Conservation (phyloP, 2,888 invertebrate genomes). For the Aromia moschata region DNA sequence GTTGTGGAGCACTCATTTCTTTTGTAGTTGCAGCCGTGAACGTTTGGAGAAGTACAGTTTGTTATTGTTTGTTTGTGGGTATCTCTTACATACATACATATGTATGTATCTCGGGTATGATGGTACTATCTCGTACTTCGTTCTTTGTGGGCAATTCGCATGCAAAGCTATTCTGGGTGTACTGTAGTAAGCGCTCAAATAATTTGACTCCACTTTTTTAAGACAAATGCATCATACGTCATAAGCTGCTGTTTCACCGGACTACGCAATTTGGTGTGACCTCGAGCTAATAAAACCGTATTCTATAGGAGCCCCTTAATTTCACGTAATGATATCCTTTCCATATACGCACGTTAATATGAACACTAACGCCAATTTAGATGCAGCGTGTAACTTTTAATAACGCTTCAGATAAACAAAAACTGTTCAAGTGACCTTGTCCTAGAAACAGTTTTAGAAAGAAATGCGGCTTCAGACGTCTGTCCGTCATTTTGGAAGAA, state of each 20-base stretch:
- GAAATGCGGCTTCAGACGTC: not conserved
- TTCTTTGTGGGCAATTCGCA: not conserved
- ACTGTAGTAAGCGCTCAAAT: too few relatives aligned
- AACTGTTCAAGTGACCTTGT: not conserved
- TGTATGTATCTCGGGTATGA: too few relatives aligned
- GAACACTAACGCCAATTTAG: not conserved
- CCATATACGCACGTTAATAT: not conserved
- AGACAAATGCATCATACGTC: too few relatives aligned
- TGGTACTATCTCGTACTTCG: too few relatives aligned
- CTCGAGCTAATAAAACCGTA: not conserved
- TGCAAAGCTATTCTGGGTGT: too few relatives aligned
- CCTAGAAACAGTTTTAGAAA: not conserved
- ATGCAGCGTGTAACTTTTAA: not conserved
- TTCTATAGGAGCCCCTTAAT: not conserved
- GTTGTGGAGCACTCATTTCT: too few relatives aligned
- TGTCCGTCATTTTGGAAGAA: too few relatives aligned
- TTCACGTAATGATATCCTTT: not conserved
- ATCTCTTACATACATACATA: too few relatives aligned
- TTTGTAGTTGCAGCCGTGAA: too few relatives aligned
- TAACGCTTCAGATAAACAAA: not conserved
- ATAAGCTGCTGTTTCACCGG: not conserved
- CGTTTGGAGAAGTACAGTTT: too few relatives aligned
- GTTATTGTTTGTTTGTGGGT: too few relatives aligned
- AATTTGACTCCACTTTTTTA: too few relatives aligned
- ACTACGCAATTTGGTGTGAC: not conserved